Evolutionary conservation across 2,113 vertebrate species (phyloP).

Genomic region (Aplodontia rufa): DNA sequence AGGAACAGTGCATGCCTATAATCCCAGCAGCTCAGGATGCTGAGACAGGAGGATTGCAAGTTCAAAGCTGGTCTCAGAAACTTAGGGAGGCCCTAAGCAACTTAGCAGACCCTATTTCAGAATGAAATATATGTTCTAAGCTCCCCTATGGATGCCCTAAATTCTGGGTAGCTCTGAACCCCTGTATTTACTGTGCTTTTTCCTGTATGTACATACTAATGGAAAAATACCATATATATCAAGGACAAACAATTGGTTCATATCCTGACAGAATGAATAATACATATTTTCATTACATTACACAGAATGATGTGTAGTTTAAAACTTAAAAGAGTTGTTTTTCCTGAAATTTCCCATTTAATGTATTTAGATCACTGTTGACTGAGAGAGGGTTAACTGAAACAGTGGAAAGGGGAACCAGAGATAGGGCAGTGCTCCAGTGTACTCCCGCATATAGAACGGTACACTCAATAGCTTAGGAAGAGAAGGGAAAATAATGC

Average conservation of each 20-base stretch:
- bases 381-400: not conserved
- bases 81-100: no score
- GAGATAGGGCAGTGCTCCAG: not conserved
- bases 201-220: no score
- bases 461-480: not conserved
- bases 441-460: not conserved
- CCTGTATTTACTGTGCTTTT: not conserved
- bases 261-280: not conserved
- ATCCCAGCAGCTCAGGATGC: no score
- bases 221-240: no score
- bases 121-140: not conserved
- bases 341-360: not conserved
- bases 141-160: not conserved
- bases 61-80: no score
- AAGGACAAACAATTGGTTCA: not conserved
- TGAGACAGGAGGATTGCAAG: no score
- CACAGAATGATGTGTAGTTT: not conserved
- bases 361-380: not conserved
- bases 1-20: no score
- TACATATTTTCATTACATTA: not conserved
- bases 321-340: not conserved
- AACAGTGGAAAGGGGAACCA: not conserved
- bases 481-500: not conserved
- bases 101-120: no score
- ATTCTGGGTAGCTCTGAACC: not conserved